Base-by-base conservation (phyloP, 1,140 invertebrate species). In the Tetramorium simillimum region DNA sequence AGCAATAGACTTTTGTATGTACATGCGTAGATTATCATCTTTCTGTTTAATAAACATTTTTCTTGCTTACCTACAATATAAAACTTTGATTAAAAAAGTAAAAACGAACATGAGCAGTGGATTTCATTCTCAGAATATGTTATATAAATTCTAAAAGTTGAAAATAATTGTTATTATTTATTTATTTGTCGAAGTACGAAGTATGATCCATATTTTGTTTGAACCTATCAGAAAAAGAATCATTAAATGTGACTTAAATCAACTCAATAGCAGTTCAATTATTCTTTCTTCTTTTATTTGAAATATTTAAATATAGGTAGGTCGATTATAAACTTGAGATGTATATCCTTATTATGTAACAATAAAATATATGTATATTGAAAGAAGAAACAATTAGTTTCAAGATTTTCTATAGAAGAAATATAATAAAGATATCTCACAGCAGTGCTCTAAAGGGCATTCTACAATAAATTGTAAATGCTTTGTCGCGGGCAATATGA, bases 371-470 rank as follows among this genome's bases (percentile, higher is more conserved):
- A 33, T 33, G 43, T 77, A 33, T 33, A 46, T 77, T 62, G 16
- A 40, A 58, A 37, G 16, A 75, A 73, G 70, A 49, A 73, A 73
- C 70, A 28, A 73, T 16, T 60, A 40, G 21, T 77, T 60, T 58
- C 14, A 58, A 75, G n/a, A 58, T 75, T 37, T 53, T 28, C n/a
- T 56, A 33, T 33, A 73, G 12, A 24, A 67, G n/a, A 14, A 33
- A 56, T 56, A 40, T 56, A 73, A 75, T 58, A 28, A 24, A 49
- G 46, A 40, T 65, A 24, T 75, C 6, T 58, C 5, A 43, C 37
- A 76, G 37, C 7, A 76, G 14, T 58, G 49, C 18, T 56, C 18
- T 21, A 56, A 76, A 2, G 28, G 28, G 28, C 28, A 33, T 33
- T 33, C 28, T 33, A 33, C 28, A 33, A 33, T 2, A 33, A 33